phyloP scores from a whole-genome alignment of 1,140 invertebrate genomes.

The Globodera rostochiensis region DNA sequence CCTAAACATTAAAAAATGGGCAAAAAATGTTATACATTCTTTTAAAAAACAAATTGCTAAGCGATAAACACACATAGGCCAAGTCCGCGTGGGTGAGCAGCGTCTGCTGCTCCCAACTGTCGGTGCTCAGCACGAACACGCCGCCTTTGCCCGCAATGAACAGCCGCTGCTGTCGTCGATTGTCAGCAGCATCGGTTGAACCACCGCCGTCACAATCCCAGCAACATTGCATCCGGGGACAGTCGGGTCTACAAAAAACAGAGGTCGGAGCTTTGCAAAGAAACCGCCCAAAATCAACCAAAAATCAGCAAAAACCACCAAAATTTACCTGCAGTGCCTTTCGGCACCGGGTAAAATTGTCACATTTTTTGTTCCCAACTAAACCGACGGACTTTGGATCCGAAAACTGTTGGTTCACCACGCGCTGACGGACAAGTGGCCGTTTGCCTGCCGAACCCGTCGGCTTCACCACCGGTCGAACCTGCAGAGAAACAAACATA shows the following conservation, averaged over 20 bases:
- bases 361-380: too few species aligned
- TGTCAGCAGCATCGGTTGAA: background rate
- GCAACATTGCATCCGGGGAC: constrained; percentile 16
- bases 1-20: background rate
- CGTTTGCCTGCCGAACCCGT: background rate
- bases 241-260: background rate
- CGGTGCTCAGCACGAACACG: constrained; percentile 6
- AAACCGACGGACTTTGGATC: background rate
- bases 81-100: constrained; percentile 21
- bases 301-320: background rate
- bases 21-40: background rate
- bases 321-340: too few species aligned
- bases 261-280: too few species aligned
- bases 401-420: constrained; percentile 15
- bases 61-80: constrained; percentile 1
- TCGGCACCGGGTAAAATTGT: too few species aligned
- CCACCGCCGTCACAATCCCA: background rate
- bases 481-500: background rate
- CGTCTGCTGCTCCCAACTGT: constrained; percentile 13
- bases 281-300: too few species aligned
- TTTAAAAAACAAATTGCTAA: background rate
- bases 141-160: constrained; percentile 16
- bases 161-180: background rate
- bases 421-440: background rate
- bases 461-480: background rate